Evolutionary conservation across 2,113 vertebrate species (phyloP).

Genomic region (Notarius lentiginosus): DNA sequence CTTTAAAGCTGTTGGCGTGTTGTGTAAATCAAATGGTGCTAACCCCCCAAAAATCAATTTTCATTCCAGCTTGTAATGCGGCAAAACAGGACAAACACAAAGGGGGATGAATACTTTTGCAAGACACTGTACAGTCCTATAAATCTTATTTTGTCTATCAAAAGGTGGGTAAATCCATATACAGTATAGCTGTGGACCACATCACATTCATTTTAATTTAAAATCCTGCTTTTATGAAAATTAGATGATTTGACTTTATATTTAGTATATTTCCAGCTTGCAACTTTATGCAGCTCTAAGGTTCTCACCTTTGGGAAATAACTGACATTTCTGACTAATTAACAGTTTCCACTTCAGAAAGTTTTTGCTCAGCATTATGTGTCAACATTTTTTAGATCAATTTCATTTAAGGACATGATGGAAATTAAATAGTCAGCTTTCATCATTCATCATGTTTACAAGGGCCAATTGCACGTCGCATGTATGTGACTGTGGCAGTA

Average conservation of each 20-base stretch:
- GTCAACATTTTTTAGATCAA: conserved; percentile 9
- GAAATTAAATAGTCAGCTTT: conserved; percentile 26
- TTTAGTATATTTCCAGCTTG: conserved; percentile 5
- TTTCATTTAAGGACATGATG: conserved; percentile 24
- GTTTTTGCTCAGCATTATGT: conserved; percentile 30
- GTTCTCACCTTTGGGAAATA: conserved; percentile 12
- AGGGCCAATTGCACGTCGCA: background rate
- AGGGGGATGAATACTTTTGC: no score
- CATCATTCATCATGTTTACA: conserved; percentile 16
- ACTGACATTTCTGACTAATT: conserved; percentile 35
- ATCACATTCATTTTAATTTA: background rate
- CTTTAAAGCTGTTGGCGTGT: no score
- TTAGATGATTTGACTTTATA: background rate
- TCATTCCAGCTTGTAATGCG: no score
- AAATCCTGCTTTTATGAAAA: background rate
- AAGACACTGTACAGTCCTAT: background rate
- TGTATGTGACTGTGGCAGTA: background rate
- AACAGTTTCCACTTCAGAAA: conserved; percentile 36
- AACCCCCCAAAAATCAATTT: no score
- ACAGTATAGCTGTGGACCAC: background rate
- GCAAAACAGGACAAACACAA: no score
- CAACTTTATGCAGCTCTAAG: background rate
- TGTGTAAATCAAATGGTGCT: no score
- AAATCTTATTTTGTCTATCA: conserved; percentile 8
- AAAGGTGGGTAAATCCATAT: conserved; percentile 3